Percentiles rank a stretch among this genome's conserved stretches.
phyloP scores from a whole-genome alignment of 1,140 invertebrate species.

The Heliconius eleuchia region DNA sequence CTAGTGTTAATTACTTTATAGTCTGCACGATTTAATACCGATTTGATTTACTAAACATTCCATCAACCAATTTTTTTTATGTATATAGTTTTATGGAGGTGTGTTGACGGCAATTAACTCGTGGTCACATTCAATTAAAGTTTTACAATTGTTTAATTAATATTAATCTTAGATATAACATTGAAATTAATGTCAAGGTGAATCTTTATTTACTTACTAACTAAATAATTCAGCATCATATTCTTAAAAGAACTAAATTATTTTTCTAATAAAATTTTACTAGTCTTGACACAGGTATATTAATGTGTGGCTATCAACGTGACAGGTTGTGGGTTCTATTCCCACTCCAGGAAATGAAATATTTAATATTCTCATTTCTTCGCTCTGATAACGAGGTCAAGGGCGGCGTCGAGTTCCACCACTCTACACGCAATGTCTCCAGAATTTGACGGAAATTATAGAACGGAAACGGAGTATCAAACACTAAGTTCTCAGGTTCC shows the following conservation, averaged over 20 bases:
- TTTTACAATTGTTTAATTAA: slow-evolving; percentile 58
- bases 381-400: no score
- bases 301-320: no score
- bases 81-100: slow-evolving; percentile 32
- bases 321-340: no score
- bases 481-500: no score
- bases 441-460: no score
- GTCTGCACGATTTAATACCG: slow-evolving; percentile 23
- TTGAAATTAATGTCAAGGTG: slow-evolving; percentile 63
- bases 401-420: no score
- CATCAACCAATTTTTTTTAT: slow-evolving; percentile 24
- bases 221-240: slow-evolving; percentile 39
- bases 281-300: rapidly evolving
- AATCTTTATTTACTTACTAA: slow-evolving; percentile 51
- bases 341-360: no score
- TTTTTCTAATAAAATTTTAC: neutral
- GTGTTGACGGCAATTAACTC: slow-evolving; percentile 39
- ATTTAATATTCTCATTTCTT: no score
- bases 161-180: slow-evolving; percentile 43
- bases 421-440: no score
- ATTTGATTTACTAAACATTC: slow-evolving; percentile 28
- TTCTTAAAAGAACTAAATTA: neutral
- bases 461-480: no score
- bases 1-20: slow-evolving; percentile 37
- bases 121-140: slow-evolving; percentile 54